phyloP scores from a whole-genome alignment of 2,888 invertebrate genomes.

The Mycalesis mineus region DNA sequence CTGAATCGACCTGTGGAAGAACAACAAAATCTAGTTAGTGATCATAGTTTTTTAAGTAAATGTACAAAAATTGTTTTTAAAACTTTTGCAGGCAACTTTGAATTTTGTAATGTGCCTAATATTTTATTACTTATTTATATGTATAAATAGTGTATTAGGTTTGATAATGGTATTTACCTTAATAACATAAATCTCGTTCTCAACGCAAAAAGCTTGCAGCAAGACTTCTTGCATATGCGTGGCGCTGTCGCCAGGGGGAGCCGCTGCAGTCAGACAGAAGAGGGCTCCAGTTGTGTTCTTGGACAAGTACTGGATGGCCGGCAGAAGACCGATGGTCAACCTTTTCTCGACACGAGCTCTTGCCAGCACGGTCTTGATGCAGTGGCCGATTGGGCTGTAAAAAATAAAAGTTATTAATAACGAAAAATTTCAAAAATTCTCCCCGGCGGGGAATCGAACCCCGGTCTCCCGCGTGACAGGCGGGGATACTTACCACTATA shows the following conservation, averaged over 20 bases:
- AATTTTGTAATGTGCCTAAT: too few species aligned
- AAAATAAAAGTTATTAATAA: slow-evolving; percentile 3
- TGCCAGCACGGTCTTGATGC: slow-evolving; percentile 74
- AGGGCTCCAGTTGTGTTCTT: slow-evolving; percentile 80
- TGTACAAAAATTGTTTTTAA: too few species aligned
- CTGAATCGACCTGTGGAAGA: slow-evolving; percentile 73
- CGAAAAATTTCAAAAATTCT: slow-evolving; percentile 12
- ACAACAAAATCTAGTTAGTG: slow-evolving; percentile 2
- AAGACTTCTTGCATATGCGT: slow-evolving; percentile 88
- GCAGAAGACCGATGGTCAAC: slow-evolving; percentile 81
- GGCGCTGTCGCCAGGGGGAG: slow-evolving; percentile 83
- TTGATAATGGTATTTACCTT: slow-evolving; percentile 68
- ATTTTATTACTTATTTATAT: too few species aligned
- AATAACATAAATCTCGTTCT: slow-evolving; percentile 86
- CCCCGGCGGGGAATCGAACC: slow-evolving; percentile 78
- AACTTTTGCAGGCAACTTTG: too few species aligned
- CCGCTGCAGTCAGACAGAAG: slow-evolving; percentile 83
- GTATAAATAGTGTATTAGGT: background rate
- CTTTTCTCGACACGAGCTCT: slow-evolving; percentile 76
- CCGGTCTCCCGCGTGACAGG: slow-evolving; percentile 80
- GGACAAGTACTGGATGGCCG: slow-evolving; percentile 80
- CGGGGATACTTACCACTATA: slow-evolving; percentile 79
- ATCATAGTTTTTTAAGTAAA: too few species aligned
- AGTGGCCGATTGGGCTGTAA: slow-evolving; percentile 65
- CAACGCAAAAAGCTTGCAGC: slow-evolving; percentile 87